Evolutionary conservation across 2,888 invertebrate species (phyloP), one percentile per base, ranked within the genome.

Genomic region (Deilephila porcellus): DNA sequence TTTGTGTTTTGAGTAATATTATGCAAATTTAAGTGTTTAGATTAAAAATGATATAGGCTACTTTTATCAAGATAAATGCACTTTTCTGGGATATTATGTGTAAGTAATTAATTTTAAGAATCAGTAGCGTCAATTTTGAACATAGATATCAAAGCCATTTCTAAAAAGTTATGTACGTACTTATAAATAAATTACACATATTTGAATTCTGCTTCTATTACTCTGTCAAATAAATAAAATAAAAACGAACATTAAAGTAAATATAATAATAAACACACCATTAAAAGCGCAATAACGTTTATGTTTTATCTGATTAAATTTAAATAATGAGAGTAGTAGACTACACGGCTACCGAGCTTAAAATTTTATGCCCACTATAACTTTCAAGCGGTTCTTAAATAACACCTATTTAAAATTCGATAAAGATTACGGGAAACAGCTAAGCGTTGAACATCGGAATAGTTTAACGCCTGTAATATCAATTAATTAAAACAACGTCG

Each of bases 401-500:
- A 20, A 67, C 20, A 20, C 8, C 37, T 63, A 37, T 64, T 67
- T 67, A 67, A 67, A 67, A 25, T 20, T 52, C 25, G 20, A 67
- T 67, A 52, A 67, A 52, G 67, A 67, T 52, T 67, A 67, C 25
- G 52, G 17, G 52, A 52, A 67, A 72, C 29, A 45, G 52, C n/a
- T 53, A 72, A 20, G 60, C 37, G 19, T 67, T 63, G 53, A 67
- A 60, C 70, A 59, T 53, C 63, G 56, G 59, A 60, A 73, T 60
- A 78, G 76, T 77, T 78, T 74, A 78, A 79, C 77, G 76, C 73
- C 64, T 75, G 60, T 73, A 71, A 71, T 67, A 77, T 73, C 67
- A 74, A 76, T 78, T 78, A 78, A 81, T 80, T 82, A 82, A 83
- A 80, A 81, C 81, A 78, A 79, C 77, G 78, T 63, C n/a, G 71